Evolutionary conservation across 2,113 vertebrate species (phyloP), one percentile per base, ranked within the genome.

Genomic region (Nyctibius bracteatus): DNA sequence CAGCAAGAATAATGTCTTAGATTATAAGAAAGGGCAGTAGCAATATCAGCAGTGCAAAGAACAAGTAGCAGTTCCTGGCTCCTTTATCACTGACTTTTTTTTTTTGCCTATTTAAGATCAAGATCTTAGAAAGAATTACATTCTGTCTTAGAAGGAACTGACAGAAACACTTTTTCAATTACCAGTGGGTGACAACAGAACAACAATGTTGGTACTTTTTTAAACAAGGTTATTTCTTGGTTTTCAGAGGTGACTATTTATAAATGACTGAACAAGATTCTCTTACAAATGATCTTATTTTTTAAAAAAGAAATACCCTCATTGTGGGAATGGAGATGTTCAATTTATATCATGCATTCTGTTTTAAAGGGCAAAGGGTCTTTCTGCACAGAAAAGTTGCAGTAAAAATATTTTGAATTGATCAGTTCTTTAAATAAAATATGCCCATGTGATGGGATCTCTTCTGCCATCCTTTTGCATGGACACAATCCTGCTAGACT

Each of bases 81-180:
- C 94, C 90, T 98, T 96, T 88, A 94, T 98, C 96, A 96, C 84
- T 88, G 95, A 91, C 78, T 90, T 95, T 85, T 89, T 95, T 92
- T 95, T 97, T 95, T 97, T 92, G 43, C 96, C 97, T 97, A 97
- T 97, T 98, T 97, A 96, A 97, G 98, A 98, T 98, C 97, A 94
- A 97, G 96, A 98, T 98, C 97, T 98, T 96, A 85, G 97, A 94
- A 94, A 96, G 97, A 98, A 98, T 98, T 98, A 93, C 97, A 95
- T 97, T 97, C 96, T 88, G 80, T 97, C 96, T 96, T 96, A 97
- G 97, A 93, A 67, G 95, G 94, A 97, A 95, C 83, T 97, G 98
- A 97, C 98, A 98, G 98, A 97, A 98, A 97, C 97, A 97, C 97
- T 97, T 98, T 98, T 98, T 98, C 98, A 98, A 98, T 98, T 98